These are phyloP conservation scores for Glaucidium brasilianum DNA, from an alignment of 2,113 vertebrate species.

Conservation along the genomic window DNA sequence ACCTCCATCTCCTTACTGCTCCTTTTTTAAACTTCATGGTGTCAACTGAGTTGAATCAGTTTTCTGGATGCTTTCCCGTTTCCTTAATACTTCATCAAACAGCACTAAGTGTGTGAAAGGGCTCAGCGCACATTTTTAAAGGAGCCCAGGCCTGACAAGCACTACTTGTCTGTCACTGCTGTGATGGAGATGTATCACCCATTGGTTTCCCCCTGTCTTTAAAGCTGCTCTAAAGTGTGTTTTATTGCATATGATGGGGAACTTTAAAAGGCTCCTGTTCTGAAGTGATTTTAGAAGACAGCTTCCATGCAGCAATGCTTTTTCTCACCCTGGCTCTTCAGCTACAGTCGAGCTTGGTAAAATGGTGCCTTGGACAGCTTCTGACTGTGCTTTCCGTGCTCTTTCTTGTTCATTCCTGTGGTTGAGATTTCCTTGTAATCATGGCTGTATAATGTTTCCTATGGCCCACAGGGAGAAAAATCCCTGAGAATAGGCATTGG, in stretches of 20 bases:
- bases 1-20: neutral
- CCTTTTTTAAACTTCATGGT: neutral
- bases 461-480: neutral
- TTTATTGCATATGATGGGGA: neutral
- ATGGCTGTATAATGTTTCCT: neutral
- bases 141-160: neutral
- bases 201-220: neutral
- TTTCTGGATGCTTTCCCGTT: constrained; percentile 41
- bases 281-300: neutral
- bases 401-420: neutral
- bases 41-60: constrained; percentile 22
- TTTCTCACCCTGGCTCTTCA: neutral
- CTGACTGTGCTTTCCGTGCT: neutral
- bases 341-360: neutral
- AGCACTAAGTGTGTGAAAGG: neutral
- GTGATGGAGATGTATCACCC: neutral
- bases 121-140: neutral
- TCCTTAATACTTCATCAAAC: constrained; percentile 16
- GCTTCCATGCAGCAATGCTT: neutral
- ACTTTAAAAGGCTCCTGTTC: neutral
- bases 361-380: neutral
- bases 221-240: neutral
- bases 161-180: neutral
- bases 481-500: neutral
- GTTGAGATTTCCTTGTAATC: neutral